Evolutionary conservation across 35 echinoderm and acorn worm genomes (phyloP), one percentile per base, ranked within the genome.

Genomic region (Apostichopus californicus): DNA sequence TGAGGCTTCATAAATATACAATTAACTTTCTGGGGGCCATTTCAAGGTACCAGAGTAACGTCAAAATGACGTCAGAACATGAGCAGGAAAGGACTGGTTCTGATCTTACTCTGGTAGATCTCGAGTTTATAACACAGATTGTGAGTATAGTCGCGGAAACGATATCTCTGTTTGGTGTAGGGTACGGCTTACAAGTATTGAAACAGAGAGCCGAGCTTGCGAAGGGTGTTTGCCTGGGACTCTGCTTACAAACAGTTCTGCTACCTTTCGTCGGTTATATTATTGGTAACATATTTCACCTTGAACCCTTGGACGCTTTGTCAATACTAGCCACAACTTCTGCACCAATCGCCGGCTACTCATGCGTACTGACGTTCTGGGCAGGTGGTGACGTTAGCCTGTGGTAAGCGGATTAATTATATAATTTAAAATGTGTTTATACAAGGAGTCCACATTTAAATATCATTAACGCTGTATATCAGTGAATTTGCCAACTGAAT

Each of bases 201-300:
- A 71, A 87, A 9, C 21, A 87, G 20, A 59, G n/a, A 12, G 23
- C 10, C 3, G 57, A 59, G 7, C n/a, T 64, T 6, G 57, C 25
- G 14, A 87, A 87, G n/a, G 54, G 54, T 8, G 25, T 57, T 3
- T 17, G n/a, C 20, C 18, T 87, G 20, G 86, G 86, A 22, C 58
- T 87, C 6, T 87, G 59, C 86, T 23, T 87, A 58, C 86, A 87
- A 5, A 87, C 57, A 6, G 23, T 68, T 54, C 23, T 87, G 5
- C 57, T 65, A 87, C 86, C 86, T 9, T 87, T 87, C 57, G 64
- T 87, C 59, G 86, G 86, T 87, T 87, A 63, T 34, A 0, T 59
- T 59, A 63, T 87, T n/a, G 86, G 54, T 18, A 22, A 14, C 59
- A 3, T 25, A n/a, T 87, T 87, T 8, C 58, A 57, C 14, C 17